Conservation (phyloP, 2,113 vertebrate genomes). For the Vimba vimba region DNA sequence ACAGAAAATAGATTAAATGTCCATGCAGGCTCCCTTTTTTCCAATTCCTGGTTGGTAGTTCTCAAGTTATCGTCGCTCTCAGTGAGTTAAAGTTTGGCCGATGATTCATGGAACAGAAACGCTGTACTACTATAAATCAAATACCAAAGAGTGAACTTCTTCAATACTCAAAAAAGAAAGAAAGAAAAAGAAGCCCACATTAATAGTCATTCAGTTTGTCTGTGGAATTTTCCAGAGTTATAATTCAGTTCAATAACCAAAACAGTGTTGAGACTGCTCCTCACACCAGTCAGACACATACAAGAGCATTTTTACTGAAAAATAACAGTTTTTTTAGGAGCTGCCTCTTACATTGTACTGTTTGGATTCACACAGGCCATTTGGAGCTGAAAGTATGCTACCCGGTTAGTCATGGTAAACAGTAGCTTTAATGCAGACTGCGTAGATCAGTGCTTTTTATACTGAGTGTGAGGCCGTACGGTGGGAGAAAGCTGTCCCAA, state of each 20-base stretch:
- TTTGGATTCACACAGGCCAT: slow-evolving; percentile 42
- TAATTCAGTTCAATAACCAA: slow-evolving; percentile 53
- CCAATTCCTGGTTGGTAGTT: background rate
- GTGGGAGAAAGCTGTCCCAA: background rate
- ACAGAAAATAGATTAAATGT: slow-evolving; percentile 19
- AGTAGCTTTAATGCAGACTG: slow-evolving; percentile 6
- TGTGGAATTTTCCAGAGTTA: slow-evolving; percentile 41
- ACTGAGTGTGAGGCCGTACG: background rate
- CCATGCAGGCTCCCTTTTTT: background rate
- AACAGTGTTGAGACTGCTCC: slow-evolving; percentile 26
- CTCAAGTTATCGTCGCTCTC: background rate
- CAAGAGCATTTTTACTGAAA: slow-evolving; percentile 23
- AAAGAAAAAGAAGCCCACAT: slow-evolving; percentile 17
- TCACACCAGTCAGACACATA: slow-evolving; percentile 8
- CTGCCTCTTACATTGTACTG: slow-evolving; percentile 24
- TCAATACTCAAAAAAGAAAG: slow-evolving; percentile 3
- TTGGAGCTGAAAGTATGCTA: slow-evolving; percentile 41
- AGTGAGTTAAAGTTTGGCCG: background rate
- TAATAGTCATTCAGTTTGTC: slow-evolving; percentile 24
- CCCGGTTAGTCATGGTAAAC: slow-evolving; percentile 30
- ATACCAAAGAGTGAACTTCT: slow-evolving; percentile 19
- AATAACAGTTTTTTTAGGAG: slow-evolving; percentile 14
- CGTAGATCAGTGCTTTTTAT: background rate
- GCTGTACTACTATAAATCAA: background rate
- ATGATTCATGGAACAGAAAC: slow-evolving; percentile 15